Conservation (phyloP, 2,888 invertebrate species). For the Eremobia ochroleuca region DNA sequence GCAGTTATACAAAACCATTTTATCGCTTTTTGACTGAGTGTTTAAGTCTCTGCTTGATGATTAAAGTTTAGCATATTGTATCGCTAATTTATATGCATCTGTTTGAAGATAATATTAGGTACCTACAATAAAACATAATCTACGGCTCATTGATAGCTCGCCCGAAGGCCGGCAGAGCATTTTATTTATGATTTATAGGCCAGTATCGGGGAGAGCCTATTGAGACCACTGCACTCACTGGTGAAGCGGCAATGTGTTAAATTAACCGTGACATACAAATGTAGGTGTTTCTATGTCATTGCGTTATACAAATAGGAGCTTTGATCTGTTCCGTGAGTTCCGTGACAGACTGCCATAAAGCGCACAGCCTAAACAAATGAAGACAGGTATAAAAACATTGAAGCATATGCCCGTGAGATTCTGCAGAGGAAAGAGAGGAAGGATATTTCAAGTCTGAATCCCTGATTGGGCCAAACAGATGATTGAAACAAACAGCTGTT, state of each 20-base stretch:
- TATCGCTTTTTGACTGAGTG: background rate
- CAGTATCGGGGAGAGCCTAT: constrained; percentile 39
- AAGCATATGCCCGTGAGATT: background rate
- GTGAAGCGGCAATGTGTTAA: constrained; percentile 49
- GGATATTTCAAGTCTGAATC: background rate
- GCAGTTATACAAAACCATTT: background rate
- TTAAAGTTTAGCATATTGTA: background rate
- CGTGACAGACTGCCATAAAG: background rate
- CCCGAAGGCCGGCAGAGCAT: constrained; percentile 44
- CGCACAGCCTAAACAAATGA: background rate
- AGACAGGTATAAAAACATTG: background rate
- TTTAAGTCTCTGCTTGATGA: constrained; percentile 1
- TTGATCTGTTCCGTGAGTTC: constrained; percentile 31
- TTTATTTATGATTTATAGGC: constrained; percentile 62
- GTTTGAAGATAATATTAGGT: constrained; percentile 19
- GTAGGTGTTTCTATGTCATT: constrained; percentile 41
- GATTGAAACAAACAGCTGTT: background rate
- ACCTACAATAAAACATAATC: constrained; percentile 34
- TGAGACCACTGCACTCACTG: constrained; percentile 51
- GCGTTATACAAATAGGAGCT: constrained; percentile 22
- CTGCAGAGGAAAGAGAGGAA: background rate
- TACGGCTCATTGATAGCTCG: constrained; percentile 43
- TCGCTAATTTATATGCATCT: constrained; percentile 30
- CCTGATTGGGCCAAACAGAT: background rate
- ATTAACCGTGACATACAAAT: constrained; percentile 61